Base-by-base conservation (phyloP, 2,113 vertebrate species). In the Zingel zingel region DNA sequence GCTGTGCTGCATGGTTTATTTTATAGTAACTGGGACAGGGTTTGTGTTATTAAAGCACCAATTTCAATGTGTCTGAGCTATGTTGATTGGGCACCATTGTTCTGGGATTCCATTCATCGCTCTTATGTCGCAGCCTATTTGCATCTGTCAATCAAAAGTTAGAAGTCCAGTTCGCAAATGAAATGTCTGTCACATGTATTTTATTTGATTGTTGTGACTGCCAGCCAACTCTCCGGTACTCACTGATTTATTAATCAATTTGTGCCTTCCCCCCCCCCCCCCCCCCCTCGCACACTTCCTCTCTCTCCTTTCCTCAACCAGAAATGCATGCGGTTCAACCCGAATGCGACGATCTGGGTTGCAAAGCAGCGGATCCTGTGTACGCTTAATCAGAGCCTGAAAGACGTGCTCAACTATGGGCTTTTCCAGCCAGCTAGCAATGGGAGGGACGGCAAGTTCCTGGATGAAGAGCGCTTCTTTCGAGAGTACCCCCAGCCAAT, bases 381-480 rank as follows among this genome's bases (percentile, higher is more conserved):
- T 53, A 96, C 97, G 0, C 88, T 99, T 47, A 99, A 94, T 64
- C 97, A 98, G 92, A 97, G 96, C 80, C 93, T 99, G 91, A 97
- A 98, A 84, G 98, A 99, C 14, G 97, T 97, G 33, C 96, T 99
- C 50, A 99, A 99, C 93, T 99, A 99, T 1, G 98, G 98, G 3
- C 95, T 99, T 5, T 99, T 98, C 93, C 98, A 99, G 88, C 97
- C 97, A 0, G 95, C 97, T 5, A 96, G 93, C 92, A 93, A 96
- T 0, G 97, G 96, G 11, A 93, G 96, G 3, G 96, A 97, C 0
- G 97, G 98, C 3, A 97, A 97, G 85, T 99, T 99, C 89, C 86
- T 99, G 94, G 98, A 99, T 0, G 98, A 99, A 70, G 98, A 99
- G 47, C 93, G 96, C 13, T 91, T 97, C 14, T 94, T 99, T 3